phyloP scores from a whole-genome alignment of 2,113 vertebrate species.

The Apteryx mantelli region DNA sequence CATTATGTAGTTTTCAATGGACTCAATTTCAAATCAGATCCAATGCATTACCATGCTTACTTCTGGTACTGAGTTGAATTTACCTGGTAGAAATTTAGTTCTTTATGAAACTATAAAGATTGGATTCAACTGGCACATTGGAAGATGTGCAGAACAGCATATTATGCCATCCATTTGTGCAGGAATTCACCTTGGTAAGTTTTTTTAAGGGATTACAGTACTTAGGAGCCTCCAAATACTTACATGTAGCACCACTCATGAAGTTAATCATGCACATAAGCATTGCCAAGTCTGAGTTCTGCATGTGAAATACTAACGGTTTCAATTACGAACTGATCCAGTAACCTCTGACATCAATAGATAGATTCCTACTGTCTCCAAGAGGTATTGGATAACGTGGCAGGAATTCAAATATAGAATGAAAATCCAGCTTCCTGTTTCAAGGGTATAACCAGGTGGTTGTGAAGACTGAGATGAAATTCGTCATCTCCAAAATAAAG shows the following conservation, averaged over 20 bases:
- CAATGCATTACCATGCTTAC: not conserved
- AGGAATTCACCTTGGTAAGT: not conserved
- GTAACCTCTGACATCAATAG: not conserved
- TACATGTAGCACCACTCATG: not conserved
- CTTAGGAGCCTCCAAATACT: not conserved
- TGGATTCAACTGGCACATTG: not conserved
- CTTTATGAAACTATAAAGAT: not conserved
- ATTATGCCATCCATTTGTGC: not conserved
- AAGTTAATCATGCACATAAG: not conserved
- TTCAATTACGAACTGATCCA: not conserved
- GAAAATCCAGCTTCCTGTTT: not conserved
- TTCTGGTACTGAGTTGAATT: not conserved
- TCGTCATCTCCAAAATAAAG: not conserved
- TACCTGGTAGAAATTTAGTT: not conserved
- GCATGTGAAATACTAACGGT: not conserved
- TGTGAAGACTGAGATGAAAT: not conserved
- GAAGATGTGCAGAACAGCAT: not conserved
- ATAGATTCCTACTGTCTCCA: not conserved
- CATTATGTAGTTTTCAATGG: not conserved
- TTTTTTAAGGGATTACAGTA: not conserved
- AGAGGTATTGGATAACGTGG: not conserved
- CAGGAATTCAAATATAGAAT: not conserved
- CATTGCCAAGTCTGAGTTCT: not conserved
- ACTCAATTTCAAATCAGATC: not conserved
- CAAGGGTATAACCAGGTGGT: not conserved